Evolutionary conservation across 2,888 invertebrate species (phyloP), one percentile per base, ranked within the genome.

Genomic region (Cheilosia variabilis): DNA sequence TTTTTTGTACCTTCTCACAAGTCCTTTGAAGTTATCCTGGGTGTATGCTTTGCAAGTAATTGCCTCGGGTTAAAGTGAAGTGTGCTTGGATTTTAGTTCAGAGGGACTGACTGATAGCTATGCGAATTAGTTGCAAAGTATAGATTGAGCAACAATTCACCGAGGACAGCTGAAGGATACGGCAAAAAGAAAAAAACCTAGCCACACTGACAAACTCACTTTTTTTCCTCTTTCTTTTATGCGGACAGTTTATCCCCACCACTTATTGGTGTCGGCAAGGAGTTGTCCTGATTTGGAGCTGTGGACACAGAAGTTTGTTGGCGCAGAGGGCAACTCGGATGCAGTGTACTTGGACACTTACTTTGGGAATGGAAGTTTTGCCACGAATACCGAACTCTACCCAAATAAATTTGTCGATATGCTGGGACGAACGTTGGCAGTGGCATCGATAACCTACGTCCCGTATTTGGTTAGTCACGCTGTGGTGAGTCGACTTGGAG

Each of bases 291-390:
- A 89, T 89, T 90, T 90, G 78, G 90, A 91, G 88, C 89, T 91
- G 88, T 92, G 92, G 91, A 91, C 92, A 89, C 92, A 92, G 89
- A 91, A 91, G 89, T 92, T 90, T 89, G 89, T 89, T 88, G 91
- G 92, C 75, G 87, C 88, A 84, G 84, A 88, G 83, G 90, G 90
- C 87, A 91, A 91, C 90, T 89, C 90, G 89, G 89, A 91, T 89
- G 90, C 91, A 80, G 78, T 90, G 76, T 89, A 89, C 79, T 88
- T 92, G 88, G 89, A 90, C 89, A 90, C 90, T 84, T 91, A 89
- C 89, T 89, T 88, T 87, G 89, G 89, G 79, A 91, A 90, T 89
- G 88, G 88, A 89, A 90, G 88, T 89, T 91, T 91, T 89, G 88
- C 88, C 72, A 87, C 77, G 73, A 88, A 88, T 79, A 89, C 87